phyloP scores from a whole-genome alignment of 2,888 invertebrate species.

The Drosophila pegasa region DNA sequence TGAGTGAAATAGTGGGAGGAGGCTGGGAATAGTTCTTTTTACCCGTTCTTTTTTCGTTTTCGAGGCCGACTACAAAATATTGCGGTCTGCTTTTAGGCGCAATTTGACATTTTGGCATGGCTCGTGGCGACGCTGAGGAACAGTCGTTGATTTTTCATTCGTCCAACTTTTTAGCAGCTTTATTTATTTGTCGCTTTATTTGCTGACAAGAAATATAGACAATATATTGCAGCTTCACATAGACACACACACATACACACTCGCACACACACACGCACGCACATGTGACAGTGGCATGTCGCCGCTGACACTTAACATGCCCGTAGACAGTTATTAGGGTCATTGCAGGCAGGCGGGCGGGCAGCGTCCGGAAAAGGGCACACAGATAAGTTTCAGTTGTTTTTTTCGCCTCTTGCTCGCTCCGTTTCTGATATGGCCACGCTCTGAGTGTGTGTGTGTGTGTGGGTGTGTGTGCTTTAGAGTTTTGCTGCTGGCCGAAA shows the following conservation, averaged over 20 bases:
- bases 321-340: slow-evolving; percentile 81
- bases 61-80: slow-evolving; percentile 64
- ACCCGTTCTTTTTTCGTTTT: slow-evolving; percentile 4
- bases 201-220: slow-evolving; percentile 81
- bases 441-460: slow-evolving; percentile 19
- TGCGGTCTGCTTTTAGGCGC: slow-evolving; percentile 79
- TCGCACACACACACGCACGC: slow-evolving; percentile 25
- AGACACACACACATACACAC: slow-evolving; percentile 19
- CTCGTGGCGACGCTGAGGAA: slow-evolving; percentile 17
- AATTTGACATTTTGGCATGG: slow-evolving; percentile 71
- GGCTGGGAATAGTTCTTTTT: slow-evolving; percentile 57
- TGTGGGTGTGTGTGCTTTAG: slow-evolving; percentile 59
- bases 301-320: slow-evolving; percentile 80
- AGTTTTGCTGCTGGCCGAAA: slow-evolving; percentile 66
- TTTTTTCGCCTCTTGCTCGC: slow-evolving; percentile 13
- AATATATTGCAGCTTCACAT: slow-evolving; percentile 74
- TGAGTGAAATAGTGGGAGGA: slow-evolving; percentile 14
- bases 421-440: slow-evolving; percentile 35
- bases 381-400: slow-evolving; percentile 51
- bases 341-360: slow-evolving; percentile 65
- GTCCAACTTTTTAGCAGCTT: slow-evolving; percentile 73
- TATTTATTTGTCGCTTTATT: slow-evolving; percentile 80
- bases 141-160: slow-evolving; percentile 65
- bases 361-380: slow-evolving; percentile 42
- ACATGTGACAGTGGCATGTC: slow-evolving; percentile 76